These are phyloP conservation scores for Drosophila gunungcola DNA, from an alignment of 1,140 invertebrate genomes.

Conservation along the genomic window DNA sequence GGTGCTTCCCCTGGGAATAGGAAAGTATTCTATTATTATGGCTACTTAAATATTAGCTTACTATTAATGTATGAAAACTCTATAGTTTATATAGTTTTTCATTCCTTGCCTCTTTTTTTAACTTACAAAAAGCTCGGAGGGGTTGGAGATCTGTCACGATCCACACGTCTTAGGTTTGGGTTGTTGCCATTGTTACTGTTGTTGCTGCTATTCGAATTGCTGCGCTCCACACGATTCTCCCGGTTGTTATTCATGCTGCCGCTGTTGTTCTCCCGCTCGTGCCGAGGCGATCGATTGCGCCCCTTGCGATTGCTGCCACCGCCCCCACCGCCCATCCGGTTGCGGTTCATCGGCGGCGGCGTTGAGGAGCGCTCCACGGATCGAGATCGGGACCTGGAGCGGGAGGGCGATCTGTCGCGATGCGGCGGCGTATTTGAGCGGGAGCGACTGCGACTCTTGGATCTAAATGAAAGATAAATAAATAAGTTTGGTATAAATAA, in stretches of 20 bases:
- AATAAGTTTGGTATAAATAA: background rate
- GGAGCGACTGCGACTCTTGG: slow-evolving; percentile 87
- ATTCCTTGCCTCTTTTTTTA: background rate
- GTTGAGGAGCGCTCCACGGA: slow-evolving; percentile 54
- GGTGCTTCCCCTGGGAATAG: slow-evolving; percentile 76
- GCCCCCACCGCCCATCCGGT: slow-evolving; percentile 84
- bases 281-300: slow-evolving; percentile 75
- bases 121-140: slow-evolving; percentile 92
- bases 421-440: slow-evolving; percentile 58
- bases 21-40: background rate
- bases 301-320: slow-evolving; percentile 55
- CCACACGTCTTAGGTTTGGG: slow-evolving; percentile 67
- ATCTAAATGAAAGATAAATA: slow-evolving; percentile 73
- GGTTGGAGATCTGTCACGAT: slow-evolving; percentile 89
- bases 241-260: slow-evolving; percentile 37
- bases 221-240: slow-evolving; percentile 44
- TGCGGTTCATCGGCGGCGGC: slow-evolving; percentile 55
- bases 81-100: background rate
- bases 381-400: slow-evolving; percentile 87
- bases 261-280: slow-evolving; percentile 69
- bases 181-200: slow-evolving; percentile 41
- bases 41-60: accelerated
- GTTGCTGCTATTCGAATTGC: slow-evolving; percentile 35
- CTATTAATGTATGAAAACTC: too few species aligned
- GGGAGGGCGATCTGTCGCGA: slow-evolving; percentile 66